Evolutionary conservation across 2,113 vertebrate species (phyloP).

Genomic region (Philantomba maxwellii): DNA sequence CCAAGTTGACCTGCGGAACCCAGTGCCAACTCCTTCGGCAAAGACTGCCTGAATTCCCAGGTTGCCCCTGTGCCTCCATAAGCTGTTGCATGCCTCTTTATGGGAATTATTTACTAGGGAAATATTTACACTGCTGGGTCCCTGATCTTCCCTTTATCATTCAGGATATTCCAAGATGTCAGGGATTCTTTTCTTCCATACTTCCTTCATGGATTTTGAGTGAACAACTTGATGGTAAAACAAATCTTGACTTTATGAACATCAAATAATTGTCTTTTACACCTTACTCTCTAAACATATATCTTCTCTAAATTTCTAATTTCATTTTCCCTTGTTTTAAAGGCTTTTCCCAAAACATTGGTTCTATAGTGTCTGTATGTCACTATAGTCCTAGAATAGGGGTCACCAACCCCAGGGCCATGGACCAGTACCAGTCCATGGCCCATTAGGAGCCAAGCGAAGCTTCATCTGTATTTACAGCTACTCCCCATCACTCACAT

Average conservation of each 20-base stretch:
- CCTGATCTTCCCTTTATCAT: not conserved
- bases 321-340: not conserved
- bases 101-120: not conserved
- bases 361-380: not conserved
- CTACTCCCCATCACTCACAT: not conserved
- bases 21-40: rapidly evolving
- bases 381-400: not conserved
- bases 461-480: not conserved
- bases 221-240: not conserved
- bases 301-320: not conserved
- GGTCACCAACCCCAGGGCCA: not conserved
- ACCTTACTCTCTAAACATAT: not conserved
- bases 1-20: not conserved
- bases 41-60: not conserved
- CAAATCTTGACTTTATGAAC: not conserved
- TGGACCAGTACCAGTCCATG: not conserved
- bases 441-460: not conserved
- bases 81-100: not conserved
- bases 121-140: not conserved
- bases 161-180: not conserved
- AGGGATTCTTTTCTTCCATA: not conserved
- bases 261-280: not conserved
- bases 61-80: too few relatives aligned
- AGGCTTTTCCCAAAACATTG: not conserved
- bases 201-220: not conserved